Evolutionary conservation across 2,888 invertebrate genomes (phyloP).

Genomic region (Parochlus steinenii): DNA sequence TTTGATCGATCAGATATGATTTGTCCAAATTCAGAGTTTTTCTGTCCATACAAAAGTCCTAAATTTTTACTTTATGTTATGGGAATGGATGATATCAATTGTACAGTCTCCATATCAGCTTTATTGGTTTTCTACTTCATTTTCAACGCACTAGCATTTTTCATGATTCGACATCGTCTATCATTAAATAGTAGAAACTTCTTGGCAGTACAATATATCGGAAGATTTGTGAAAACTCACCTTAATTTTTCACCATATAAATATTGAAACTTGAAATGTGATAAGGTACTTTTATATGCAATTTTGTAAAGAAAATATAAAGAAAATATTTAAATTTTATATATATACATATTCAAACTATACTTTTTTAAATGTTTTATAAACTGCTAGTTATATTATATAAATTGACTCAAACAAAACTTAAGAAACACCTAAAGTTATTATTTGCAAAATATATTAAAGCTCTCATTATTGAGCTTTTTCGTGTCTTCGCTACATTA

Average conservation of each 20-base stretch:
- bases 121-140: constrained; percentile 52
- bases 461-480: too few relatives aligned
- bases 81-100: constrained; percentile 54
- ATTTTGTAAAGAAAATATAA: too few relatives aligned
- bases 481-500: too few relatives aligned
- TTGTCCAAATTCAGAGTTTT: constrained; percentile 52
- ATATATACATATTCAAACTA: too few relatives aligned
- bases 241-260: constrained; percentile 34
- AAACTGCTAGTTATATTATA: too few relatives aligned
- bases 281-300: too few relatives aligned
- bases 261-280: constrained; percentile 17
- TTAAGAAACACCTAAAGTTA: too few relatives aligned
- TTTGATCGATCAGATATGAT: constrained; percentile 51
- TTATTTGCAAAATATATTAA: too few relatives aligned
- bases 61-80: constrained; percentile 56
- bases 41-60: constrained; percentile 60
- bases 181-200: constrained; percentile 49
- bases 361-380: too few relatives aligned
- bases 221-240: constrained; percentile 49
- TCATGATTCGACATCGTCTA: constrained; percentile 52
- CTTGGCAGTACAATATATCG: constrained; percentile 50
- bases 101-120: constrained; percentile 47
- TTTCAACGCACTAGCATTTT: constrained; percentile 50
- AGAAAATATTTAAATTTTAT: too few relatives aligned
- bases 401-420: too few relatives aligned